Evolutionary conservation across 2,797 vertebrate genomes (phyloP).

Genomic region (Clarias platycephalus): DNA sequence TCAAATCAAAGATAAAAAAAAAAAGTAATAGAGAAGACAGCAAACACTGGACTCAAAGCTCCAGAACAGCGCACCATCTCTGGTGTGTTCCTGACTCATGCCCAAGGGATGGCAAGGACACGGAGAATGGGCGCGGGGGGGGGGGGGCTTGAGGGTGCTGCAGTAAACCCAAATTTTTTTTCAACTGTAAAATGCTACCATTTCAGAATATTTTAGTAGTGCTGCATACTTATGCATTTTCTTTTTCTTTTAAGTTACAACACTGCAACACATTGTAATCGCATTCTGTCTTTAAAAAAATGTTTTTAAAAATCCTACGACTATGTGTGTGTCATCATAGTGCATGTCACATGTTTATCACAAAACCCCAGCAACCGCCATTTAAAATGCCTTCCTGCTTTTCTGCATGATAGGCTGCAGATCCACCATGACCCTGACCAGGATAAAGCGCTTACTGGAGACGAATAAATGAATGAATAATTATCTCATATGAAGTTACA

Average conservation of each 20-base stretch:
- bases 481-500: background rate
- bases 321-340: background rate
- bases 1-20: background rate
- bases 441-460: background rate
- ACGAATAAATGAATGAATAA: slow-evolving; percentile 23
- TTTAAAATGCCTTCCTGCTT: slow-evolving; percentile 3
- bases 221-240: background rate
- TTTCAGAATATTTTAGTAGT: background rate
- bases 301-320: too few species aligned
- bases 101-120: background rate
- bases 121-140: background rate
- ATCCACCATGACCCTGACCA: background rate
- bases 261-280: background rate
- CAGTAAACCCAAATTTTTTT: background rate
- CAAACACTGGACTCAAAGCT: background rate
- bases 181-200: background rate
- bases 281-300: background rate
- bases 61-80: background rate
- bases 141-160: background rate
- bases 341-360: background rate
- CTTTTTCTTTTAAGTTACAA: background rate
- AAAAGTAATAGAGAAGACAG: background rate
- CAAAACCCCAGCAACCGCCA: background rate
- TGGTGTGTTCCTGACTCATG: background rate
- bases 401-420: background rate